Evolutionary conservation across 2,797 vertebrate genomes (phyloP).

Genomic region (Lacerta bilineata): DNA sequence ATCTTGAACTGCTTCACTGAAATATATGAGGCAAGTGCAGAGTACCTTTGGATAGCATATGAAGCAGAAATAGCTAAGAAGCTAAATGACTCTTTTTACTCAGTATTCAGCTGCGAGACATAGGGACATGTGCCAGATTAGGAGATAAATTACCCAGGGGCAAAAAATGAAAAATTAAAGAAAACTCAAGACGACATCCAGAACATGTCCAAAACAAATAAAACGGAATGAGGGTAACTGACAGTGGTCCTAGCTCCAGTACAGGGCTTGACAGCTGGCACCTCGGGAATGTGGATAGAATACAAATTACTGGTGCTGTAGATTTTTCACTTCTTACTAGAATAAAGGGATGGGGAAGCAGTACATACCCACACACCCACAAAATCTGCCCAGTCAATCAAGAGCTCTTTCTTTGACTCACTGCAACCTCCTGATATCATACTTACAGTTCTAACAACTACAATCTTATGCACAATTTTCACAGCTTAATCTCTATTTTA

Average conservation of each 20-base stretch:
- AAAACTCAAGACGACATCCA: conserved; percentile 65
- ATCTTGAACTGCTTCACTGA: neutral
- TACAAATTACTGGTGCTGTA: conserved; percentile 14
- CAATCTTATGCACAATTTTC: neutral
- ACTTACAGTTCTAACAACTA: neutral
- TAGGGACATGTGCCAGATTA: conserved; percentile 67
- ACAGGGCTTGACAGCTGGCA: conserved; percentile 18
- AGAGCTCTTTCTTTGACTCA: neutral
- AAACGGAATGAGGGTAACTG: conserved; percentile 37
- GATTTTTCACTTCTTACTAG: neutral
- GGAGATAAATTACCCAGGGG: conserved; percentile 67
- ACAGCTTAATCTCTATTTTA: neutral
- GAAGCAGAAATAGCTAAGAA: conserved; percentile 76
- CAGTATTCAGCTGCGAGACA: conserved; percentile 64
- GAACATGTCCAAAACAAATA: conserved; percentile 60
- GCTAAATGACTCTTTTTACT: conserved; percentile 72
- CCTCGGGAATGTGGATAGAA: conserved; percentile 31
- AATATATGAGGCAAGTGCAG: neutral
- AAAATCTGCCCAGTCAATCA: neutral
- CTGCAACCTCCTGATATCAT: neutral
- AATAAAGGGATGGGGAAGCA: neutral
- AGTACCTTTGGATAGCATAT: conserved; percentile 75
- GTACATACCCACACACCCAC: neutral
- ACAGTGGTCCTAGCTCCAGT: conserved; percentile 55
- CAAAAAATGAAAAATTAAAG: conserved; percentile 76